Conservation (phyloP, 2,888 invertebrate genomes). For the Stegophylla sp. region DNA sequence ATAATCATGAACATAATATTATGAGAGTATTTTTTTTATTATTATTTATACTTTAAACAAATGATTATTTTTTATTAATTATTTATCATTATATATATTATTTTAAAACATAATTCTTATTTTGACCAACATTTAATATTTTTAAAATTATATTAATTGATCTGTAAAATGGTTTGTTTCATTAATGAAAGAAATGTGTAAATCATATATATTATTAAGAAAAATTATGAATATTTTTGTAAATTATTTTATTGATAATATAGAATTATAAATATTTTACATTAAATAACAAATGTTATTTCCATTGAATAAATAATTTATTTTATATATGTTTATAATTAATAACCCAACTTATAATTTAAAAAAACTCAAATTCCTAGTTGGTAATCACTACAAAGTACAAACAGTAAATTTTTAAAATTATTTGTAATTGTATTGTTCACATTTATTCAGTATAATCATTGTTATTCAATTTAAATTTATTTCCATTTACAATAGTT, state of each 20-base stretch:
- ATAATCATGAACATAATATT: background rate
- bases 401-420: too few relatives aligned
- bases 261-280: background rate
- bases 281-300: background rate
- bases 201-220: background rate
- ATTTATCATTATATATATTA: background rate
- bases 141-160: background rate
- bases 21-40: background rate
- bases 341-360: too few relatives aligned
- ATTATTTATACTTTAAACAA: too few relatives aligned
- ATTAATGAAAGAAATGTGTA: background rate
- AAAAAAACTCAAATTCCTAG: background rate
- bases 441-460: too few relatives aligned
- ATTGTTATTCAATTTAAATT: too few relatives aligned
- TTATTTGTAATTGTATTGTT: too few relatives aligned
- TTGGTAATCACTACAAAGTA: too few relatives aligned
- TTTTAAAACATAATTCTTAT: background rate
- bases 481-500: too few relatives aligned
- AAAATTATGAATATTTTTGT: slow-evolving; percentile 22
- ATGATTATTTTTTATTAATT: slow-evolving; percentile 12
- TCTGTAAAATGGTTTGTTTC: background rate
- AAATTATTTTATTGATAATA: background rate
- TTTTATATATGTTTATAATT: background rate
- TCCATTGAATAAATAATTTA: background rate
- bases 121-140: background rate